phyloP scores from a whole-genome alignment of 1,140 invertebrate species.

The Pollicipes pollicipes region DNA sequence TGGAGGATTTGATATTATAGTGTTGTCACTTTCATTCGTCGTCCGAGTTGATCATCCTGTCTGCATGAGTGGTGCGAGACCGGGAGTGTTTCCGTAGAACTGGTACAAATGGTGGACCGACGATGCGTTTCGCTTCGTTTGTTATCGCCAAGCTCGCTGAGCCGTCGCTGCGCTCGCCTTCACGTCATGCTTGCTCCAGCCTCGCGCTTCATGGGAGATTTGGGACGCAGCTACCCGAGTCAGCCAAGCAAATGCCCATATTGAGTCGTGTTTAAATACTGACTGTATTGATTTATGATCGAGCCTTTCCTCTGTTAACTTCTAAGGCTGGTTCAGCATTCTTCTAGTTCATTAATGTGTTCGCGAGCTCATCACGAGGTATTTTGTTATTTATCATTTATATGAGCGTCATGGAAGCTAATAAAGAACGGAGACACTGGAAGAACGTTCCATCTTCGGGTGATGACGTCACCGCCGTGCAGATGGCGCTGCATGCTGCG shows the following conservation, averaged over 20 bases:
- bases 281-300: too few relatives aligned
- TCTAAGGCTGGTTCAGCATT: background rate
- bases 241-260: background rate
- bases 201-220: background rate
- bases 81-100: background rate
- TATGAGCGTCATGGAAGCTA: conserved; percentile 1
- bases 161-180: background rate
- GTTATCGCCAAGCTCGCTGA: background rate
- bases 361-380: conserved; percentile 1
- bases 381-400: conserved; percentile 2
- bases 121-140: background rate
- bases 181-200: background rate
- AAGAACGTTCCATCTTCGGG: background rate
- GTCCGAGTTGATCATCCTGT: background rate
- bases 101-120: background rate
- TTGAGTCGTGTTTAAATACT: background rate
- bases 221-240: background rate
- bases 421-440: background rate
- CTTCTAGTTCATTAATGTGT: background rate
- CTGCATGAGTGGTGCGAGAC: background rate
- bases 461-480: background rate
- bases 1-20: conserved; percentile 1
- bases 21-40: conserved; percentile 1
- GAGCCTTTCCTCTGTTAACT: too few relatives aligned
- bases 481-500: background rate